These are phyloP conservation scores for Trichonephila inaurata DNA, from an alignment of 1,140 invertebrate species.

Conservation along the genomic window DNA sequence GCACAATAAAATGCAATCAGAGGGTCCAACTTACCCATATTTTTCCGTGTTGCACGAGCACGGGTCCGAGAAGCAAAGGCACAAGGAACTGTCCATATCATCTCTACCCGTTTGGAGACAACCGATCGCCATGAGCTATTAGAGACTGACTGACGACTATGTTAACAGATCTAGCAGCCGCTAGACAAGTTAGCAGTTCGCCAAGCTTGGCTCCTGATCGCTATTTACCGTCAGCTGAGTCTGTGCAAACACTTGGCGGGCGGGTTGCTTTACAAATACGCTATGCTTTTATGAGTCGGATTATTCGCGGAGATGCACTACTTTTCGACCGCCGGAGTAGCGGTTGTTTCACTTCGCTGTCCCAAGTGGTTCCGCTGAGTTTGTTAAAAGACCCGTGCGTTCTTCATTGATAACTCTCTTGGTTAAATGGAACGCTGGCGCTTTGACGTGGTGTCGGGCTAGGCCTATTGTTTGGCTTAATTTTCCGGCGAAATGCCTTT, in stretches of 20 bases:
- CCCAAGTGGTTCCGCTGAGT: not conserved
- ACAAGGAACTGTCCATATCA: conserved; percentile 74
- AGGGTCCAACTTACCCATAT: conserved; percentile 61
- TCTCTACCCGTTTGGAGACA: conserved; percentile 59
- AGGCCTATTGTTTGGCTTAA: not conserved
- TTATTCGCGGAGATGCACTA: conserved; percentile 46
- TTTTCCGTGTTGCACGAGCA: conserved; percentile 66
- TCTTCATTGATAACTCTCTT: conserved; percentile 64
- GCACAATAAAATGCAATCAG: conserved; percentile 52
- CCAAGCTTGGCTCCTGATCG: conserved; percentile 74
- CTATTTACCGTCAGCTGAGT: conserved; percentile 71
- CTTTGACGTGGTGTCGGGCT: conserved; percentile 20
- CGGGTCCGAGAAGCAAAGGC: conserved; percentile 70
- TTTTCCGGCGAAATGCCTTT: too few species aligned
- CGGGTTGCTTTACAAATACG: conserved; percentile 62
- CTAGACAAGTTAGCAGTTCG: conserved; percentile 72
- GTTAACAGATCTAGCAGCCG: conserved; percentile 75
- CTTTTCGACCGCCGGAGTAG: conserved; percentile 48
- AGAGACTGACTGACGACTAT: conserved; percentile 75
- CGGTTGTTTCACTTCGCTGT: conserved; percentile 42
- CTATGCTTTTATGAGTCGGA: conserved; percentile 55
- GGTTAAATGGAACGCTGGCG: not conserved
- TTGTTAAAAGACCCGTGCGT: conserved; percentile 16
- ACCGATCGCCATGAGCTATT: conserved; percentile 74
- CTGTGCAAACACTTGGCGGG: conserved; percentile 70